Conservation (phyloP, 2,888 invertebrate species). For the Drosophila formosana region DNA sequence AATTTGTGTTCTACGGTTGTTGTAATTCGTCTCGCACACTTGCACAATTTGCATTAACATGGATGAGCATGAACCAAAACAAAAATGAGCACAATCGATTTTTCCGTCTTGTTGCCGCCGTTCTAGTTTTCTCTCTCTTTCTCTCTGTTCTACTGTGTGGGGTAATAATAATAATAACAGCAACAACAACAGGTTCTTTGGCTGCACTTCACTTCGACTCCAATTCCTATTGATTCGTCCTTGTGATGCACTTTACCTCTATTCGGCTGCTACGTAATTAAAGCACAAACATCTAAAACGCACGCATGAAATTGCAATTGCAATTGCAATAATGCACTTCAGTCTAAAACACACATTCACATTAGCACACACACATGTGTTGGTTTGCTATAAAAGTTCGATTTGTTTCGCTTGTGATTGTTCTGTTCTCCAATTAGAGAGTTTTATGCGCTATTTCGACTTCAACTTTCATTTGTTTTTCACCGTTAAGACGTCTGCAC, state of each 20-base stretch:
- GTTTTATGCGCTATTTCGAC: slow-evolving; percentile 43
- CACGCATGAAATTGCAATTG: slow-evolving; percentile 45
- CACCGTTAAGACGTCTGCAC: slow-evolving; percentile 62
- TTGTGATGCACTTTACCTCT: slow-evolving; percentile 25
- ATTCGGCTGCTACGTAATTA: slow-evolving; percentile 41
- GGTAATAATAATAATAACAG: slow-evolving; percentile 33
- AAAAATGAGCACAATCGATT: slow-evolving; percentile 83
- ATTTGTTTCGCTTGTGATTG: slow-evolving; percentile 26
- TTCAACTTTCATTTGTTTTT: slow-evolving; percentile 27
- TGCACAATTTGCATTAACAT: slow-evolving; percentile 29
- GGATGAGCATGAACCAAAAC: slow-evolving; percentile 65
- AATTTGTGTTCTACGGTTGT: slow-evolving; percentile 21
- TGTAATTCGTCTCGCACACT: slow-evolving; percentile 40
- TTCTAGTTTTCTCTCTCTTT: not conserved
- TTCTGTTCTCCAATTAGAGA: slow-evolving; percentile 36
- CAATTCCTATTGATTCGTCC: slow-evolving; percentile 30
- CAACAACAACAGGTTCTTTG: slow-evolving; percentile 69
- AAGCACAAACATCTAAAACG: slow-evolving; percentile 27
- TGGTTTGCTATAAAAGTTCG: slow-evolving; percentile 29
- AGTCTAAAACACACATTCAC: slow-evolving; percentile 24
- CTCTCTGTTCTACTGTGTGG: slow-evolving; percentile 34
- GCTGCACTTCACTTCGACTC: slow-evolving; percentile 33
- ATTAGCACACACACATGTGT: slow-evolving; percentile 2
- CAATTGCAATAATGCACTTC: slow-evolving; percentile 47
- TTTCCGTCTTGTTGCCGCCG: slow-evolving; percentile 66